A percentile compares a stretch with the other conserved stretches of the same genome.
Evolutionary conservation across 2,113 vertebrate species (phyloP).

Genomic region (Cheilinus undulatus): DNA sequence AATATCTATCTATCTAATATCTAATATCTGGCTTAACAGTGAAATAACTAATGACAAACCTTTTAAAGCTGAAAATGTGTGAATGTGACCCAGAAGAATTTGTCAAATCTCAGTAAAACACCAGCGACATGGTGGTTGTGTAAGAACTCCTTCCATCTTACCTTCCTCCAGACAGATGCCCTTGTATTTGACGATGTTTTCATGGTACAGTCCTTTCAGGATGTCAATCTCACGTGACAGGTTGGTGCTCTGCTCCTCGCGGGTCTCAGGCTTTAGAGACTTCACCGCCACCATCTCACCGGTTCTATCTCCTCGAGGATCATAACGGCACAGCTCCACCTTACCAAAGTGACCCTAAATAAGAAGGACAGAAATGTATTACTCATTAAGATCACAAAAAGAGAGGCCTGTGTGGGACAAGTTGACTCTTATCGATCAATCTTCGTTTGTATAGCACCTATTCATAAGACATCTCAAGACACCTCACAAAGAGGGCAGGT

Average conservation of each 20-base stretch:
- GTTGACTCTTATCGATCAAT: no score
- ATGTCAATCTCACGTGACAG: slow-evolving; percentile 95
- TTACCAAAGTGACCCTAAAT: slow-evolving; percentile 96
- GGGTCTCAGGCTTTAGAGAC: slow-evolving; percentile 93
- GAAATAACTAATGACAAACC: no score
- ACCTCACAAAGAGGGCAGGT: no score
- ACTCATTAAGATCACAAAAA: no score
- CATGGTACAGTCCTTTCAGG: slow-evolving; percentile 94
- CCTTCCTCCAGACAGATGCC: slow-evolving; percentile 97
- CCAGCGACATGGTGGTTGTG: neutral
- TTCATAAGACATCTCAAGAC: no score
- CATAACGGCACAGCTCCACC: slow-evolving; percentile 96
- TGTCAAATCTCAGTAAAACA: neutral
- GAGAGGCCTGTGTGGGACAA: no score
- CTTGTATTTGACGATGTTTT: slow-evolving; percentile 99
- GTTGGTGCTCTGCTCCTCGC: slow-evolving; percentile 92
- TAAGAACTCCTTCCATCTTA: slow-evolving; percentile 60
- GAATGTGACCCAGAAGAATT: neutral
- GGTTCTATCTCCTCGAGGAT: slow-evolving; percentile 93
- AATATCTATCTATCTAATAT: no score
- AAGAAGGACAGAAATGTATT: neutral
- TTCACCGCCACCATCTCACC: slow-evolving; percentile 98
- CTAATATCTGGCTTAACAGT: no score
- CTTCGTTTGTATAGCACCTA: no score
- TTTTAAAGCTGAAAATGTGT: neutral